Conservation (phyloP, 2,797 vertebrate species). For the Xerus rutilus region DNA sequence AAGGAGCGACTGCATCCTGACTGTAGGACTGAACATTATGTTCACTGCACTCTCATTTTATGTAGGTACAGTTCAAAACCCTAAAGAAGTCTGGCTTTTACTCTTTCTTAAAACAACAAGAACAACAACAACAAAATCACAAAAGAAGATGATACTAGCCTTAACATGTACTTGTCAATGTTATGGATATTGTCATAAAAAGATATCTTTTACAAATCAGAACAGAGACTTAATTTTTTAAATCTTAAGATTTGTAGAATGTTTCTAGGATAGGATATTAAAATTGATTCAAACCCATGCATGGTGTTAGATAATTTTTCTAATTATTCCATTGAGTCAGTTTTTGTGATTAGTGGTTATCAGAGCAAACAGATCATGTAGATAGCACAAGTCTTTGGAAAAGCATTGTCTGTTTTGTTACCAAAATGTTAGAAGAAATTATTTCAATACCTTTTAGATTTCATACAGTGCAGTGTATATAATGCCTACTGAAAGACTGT, state of each 20-base stretch:
- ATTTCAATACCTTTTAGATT: constrained; percentile 90
- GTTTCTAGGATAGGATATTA: constrained; percentile 89
- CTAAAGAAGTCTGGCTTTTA: constrained; percentile 85
- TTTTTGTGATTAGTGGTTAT: constrained; percentile 89
- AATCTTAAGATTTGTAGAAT: constrained; percentile 88
- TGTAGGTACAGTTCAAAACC: constrained; percentile 87
- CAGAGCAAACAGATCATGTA: constrained; percentile 88
- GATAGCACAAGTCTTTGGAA: constrained; percentile 90
- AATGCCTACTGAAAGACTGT: constrained; percentile 91
- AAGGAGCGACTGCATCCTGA: constrained; percentile 98
- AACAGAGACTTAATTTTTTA: constrained; percentile 90
- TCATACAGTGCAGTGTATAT: constrained; percentile 92
- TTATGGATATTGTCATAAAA: constrained; percentile 88
- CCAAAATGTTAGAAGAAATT: constrained; percentile 90
- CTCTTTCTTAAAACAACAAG: constrained; percentile 82
- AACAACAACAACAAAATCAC: constrained; percentile 53
- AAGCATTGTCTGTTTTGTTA: constrained; percentile 90
- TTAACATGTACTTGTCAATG: constrained; percentile 89
- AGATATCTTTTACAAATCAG: constrained; percentile 89
- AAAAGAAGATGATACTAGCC: constrained; percentile 88
- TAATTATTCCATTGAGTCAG: constrained; percentile 88
- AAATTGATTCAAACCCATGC: constrained; percentile 87
- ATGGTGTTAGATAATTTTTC: constrained; percentile 88
- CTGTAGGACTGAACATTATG: constrained; percentile 89
- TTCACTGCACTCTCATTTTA: constrained; percentile 88